Base-by-base conservation (phyloP, 2,888 invertebrate species). In the Tortrix viridana region DNA sequence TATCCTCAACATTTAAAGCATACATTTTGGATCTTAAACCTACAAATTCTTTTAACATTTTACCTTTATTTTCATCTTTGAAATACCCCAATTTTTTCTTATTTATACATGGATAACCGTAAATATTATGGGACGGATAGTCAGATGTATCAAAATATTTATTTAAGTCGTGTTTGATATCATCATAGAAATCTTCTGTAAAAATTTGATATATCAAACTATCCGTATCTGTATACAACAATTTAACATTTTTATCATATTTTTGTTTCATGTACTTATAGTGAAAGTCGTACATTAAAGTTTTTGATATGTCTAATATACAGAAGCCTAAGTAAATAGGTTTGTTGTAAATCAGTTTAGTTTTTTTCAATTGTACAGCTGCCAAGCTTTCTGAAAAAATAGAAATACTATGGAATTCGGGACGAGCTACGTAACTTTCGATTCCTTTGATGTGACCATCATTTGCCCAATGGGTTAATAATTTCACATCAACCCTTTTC, bases 11-110 rank as follows among this genome's bases (percentile, higher is more conserved):
- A 20, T 58, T 57, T 16, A 71, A 61, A 3, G 72, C 69, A 66
- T 75, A 75, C 71, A 76, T 71, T 71, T 75, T 76, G 16, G 74
- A 70, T 63, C 71, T 46, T 12, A 74, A 58, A n/a, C 74, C 73
- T 19, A 72, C 70, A 67, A 72, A 76, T 66, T 74, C 73, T 14
- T 14, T 67, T 18, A 74, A 58, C 47, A 73, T 67, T 49, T 69
- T 55, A 18, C 70, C 71, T 49, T 71, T 71, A 48, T 70, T 66
- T 68, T 74, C 74, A 66, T 74, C 74, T 69, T 79, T 76, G 44
- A n/a, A n/a, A n/a, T n/a, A n/a, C n/a, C n/a, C n/a, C n/a, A n/a
- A n/a, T n/a, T 65, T 68, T 60, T 75, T 76, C 65, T 76, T 74
- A 66, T 77, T 77, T 22, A 73, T 46, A 52, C 32, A 22, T 5